Percentiles rank a stretch among this genome's conserved stretches.
Conservation (phyloP, 2,113 vertebrate species). For the Xenus cinereus region DNA sequence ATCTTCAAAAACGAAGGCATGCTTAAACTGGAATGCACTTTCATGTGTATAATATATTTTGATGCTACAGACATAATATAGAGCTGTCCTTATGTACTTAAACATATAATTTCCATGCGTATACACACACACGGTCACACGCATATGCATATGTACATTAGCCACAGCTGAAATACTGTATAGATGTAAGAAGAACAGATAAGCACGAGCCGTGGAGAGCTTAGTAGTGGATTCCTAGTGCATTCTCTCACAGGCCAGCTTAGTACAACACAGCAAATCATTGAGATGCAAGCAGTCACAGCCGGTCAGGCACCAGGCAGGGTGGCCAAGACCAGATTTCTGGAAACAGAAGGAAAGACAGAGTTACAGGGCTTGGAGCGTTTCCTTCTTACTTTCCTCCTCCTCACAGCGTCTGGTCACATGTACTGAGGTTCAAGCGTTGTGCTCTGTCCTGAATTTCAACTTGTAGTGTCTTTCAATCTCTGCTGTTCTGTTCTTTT, state of each 20-base stretch:
- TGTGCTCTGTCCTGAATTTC: neutral
- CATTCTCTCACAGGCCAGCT: neutral
- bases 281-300: neutral
- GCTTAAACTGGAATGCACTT: neutral
- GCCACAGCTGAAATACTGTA: neutral
- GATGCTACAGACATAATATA: neutral
- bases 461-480: neutral
- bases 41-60: neutral
- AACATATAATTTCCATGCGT: neutral
- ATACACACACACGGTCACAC: fast-evolving
- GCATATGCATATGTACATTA: neutral
- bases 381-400: neutral
- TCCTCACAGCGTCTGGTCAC: neutral
- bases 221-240: neutral
- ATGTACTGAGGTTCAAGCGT: fast-evolving
- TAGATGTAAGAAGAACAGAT: neutral
- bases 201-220: neutral
- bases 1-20: neutral
- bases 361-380: neutral
- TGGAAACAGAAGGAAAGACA: neutral
- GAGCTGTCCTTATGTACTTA: neutral
- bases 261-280: neutral
- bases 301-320: neutral
- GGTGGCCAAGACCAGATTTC: neutral
- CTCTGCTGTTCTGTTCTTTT: neutral